A percentile compares a stretch with the other conserved stretches of the same genome.
phyloP scores from a whole-genome alignment of 2,888 invertebrate genomes.

The Zygothrica quintamaculata region DNA sequence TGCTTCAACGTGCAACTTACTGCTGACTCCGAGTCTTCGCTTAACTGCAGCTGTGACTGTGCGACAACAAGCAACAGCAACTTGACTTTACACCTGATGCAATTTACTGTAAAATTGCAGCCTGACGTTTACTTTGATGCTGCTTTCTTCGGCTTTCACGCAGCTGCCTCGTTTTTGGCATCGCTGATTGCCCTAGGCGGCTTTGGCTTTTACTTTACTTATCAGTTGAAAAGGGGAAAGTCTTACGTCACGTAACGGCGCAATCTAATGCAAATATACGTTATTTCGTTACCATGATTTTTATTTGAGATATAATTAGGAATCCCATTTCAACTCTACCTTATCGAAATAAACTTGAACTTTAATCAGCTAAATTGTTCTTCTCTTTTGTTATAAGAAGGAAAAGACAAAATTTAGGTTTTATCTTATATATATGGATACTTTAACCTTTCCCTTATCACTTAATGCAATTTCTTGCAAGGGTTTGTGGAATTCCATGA shows the following conservation, averaged over 20 bases:
- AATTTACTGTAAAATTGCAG: conserved; percentile 73
- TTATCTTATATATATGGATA: too few species aligned
- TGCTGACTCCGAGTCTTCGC: conserved; percentile 24
- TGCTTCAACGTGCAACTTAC: conserved; percentile 34
- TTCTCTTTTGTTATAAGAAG: too few species aligned
- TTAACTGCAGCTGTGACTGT: conserved; percentile 26
- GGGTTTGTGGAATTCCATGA: too few species aligned
- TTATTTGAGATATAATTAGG: background rate
- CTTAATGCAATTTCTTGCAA: too few species aligned
- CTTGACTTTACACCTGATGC: conserved; percentile 76
- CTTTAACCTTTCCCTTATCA: too few species aligned
- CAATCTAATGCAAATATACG: conserved; percentile 37
- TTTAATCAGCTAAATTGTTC: too few species aligned
- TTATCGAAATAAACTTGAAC: too few species aligned
- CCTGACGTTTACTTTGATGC: conserved; percentile 50
- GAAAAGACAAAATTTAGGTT: too few species aligned
- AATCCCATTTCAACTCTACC: too few species aligned
- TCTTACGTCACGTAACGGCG: conserved; percentile 37
- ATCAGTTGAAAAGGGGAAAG: conserved; percentile 30
- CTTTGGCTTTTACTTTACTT: conserved; percentile 18
- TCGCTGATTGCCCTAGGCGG: conserved; percentile 51
- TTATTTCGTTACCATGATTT: conserved; percentile 10
- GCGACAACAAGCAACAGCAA: conserved; percentile 1
- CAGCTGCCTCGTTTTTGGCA: conserved; percentile 5
- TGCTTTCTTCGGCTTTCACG: conserved; percentile 22